Evolutionary conservation across 2,888 invertebrate species (phyloP), one percentile per base, ranked within the genome.

Genomic region (Anoplius nigerrimus): DNA sequence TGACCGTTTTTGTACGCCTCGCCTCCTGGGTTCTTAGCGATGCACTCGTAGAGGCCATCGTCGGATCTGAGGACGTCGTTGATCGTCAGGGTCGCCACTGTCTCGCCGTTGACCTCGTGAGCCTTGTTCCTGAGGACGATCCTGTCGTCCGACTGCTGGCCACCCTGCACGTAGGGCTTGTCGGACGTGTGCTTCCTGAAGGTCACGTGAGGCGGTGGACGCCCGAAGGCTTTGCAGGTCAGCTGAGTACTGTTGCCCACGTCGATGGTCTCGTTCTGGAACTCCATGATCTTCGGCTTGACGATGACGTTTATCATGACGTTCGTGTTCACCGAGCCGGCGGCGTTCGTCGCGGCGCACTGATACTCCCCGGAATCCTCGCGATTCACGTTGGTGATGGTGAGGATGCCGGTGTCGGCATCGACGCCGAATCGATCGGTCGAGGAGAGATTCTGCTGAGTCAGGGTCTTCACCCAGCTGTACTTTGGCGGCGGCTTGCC

Each of bases 31-130:
- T 97, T 97, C 81, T 92, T 91, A 4, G 97, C 97, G 58, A 95
- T 91, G 86, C 97, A 97, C 84, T 95, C 95, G 87, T 97, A 97
- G 8, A 97, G 90, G 0, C 97, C 97, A 87, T 97, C 97, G 87
- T 97, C 95, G 2, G 91, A 91, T 70, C 95, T 75, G 2, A 75
- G 60, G 0, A 78, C 84, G 59, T 92, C 91, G 0, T 90, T 87
- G 78, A 97, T 94, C 43, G 91, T 92, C 69, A 97, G 89, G 1
- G 92, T 92, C 24, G 93, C 95, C 59, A 91, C 90, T 0, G 92
- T 91, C 82, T 93, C 92, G 6, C 92, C 91, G 46, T 90, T 90
- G n/a, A 90, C 89, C 11, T 91, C 89, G 74, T 92, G 89, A 78
- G 89, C 82, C 58, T 89, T 81, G 82, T 93, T 89, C 84, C 92